Percentiles rank a stretch among this genome's conserved stretches.
Evolutionary conservation across 2,113 vertebrate genomes (phyloP).

Genomic region (Eonycteris spelaea): DNA sequence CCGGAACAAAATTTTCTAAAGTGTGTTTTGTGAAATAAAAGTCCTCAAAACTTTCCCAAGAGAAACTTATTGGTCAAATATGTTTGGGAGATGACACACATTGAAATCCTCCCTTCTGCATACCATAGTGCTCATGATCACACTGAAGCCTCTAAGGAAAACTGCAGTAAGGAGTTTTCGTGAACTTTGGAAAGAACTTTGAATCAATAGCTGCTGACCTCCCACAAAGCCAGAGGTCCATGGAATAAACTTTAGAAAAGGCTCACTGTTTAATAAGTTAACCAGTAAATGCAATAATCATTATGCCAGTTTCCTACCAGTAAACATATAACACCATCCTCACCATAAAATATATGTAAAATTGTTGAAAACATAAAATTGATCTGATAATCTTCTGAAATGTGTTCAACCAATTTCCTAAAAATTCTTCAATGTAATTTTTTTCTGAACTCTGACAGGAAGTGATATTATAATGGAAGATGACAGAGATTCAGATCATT

Average conservation of each 20-base stretch:
- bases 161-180: neutral
- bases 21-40: neutral
- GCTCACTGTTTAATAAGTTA: neutral
- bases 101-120: neutral
- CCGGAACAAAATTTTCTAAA: neutral
- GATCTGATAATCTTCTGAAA: constrained; percentile 43
- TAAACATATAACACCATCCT: neutral
- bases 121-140: neutral
- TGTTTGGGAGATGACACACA: neutral
- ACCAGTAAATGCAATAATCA: neutral
- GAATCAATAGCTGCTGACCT: neutral
- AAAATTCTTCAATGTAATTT: constrained; percentile 55
- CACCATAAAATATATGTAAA: neutral
- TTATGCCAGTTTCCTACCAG: neutral
- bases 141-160: neutral
- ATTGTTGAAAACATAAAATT: neutral
- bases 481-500: constrained; percentile 45
- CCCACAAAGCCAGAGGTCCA: neutral
- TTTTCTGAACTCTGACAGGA: constrained; percentile 52
- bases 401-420: constrained; percentile 49
- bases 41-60: neutral
- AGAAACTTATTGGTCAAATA: neutral
- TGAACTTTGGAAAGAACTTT: neutral
- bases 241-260: neutral
- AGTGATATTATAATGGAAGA: constrained; percentile 54